Conservation (phyloP, 1,140 invertebrate genomes). For the Scaptomyza pallida region DNA sequence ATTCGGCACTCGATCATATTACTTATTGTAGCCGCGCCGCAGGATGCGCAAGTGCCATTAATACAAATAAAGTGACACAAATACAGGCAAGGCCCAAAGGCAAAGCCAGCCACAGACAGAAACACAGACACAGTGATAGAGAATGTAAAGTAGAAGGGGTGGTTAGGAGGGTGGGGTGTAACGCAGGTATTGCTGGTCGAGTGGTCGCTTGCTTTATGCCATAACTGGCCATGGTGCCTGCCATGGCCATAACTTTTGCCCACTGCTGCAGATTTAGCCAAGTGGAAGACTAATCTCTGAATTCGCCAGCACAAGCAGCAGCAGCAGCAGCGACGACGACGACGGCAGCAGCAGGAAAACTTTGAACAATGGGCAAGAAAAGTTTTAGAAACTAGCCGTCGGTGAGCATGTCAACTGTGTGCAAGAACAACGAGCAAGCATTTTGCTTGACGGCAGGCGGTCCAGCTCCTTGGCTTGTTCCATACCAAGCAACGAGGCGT, state of each 20-base stretch:
- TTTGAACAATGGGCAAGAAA: constrained; percentile 76
- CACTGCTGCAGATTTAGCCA: constrained; percentile 74
- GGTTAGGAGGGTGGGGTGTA: background rate
- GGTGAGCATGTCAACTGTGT: constrained; percentile 73
- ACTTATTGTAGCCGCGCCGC: constrained; percentile 74
- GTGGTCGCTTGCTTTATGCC: constrained; percentile 38
- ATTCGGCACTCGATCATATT: constrained; percentile 74
- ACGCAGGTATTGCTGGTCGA: constrained; percentile 58
- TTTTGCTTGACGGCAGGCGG: constrained; percentile 64
- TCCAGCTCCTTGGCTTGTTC: constrained; percentile 7
- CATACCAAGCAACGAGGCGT: constrained; percentile 62
- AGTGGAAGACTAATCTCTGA: constrained; percentile 80
- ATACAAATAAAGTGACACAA: constrained; percentile 79
- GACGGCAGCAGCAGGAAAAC: constrained; percentile 37
- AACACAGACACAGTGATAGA: background rate
- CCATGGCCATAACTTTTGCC: constrained; percentile 66
- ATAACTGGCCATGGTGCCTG: constrained; percentile 40
- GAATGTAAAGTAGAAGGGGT: background rate
- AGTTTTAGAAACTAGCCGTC: constrained; percentile 67
- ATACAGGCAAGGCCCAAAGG: constrained; percentile 35
- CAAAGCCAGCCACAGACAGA: background rate
- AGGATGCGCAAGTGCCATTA: constrained; percentile 77
- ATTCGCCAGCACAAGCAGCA: constrained; percentile 45
- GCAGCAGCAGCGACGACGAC: background rate
- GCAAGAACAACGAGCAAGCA: constrained; percentile 63